phyloP scores from a whole-genome alignment of 2,888 invertebrate genomes.

The Platycheirus albimanus region DNA sequence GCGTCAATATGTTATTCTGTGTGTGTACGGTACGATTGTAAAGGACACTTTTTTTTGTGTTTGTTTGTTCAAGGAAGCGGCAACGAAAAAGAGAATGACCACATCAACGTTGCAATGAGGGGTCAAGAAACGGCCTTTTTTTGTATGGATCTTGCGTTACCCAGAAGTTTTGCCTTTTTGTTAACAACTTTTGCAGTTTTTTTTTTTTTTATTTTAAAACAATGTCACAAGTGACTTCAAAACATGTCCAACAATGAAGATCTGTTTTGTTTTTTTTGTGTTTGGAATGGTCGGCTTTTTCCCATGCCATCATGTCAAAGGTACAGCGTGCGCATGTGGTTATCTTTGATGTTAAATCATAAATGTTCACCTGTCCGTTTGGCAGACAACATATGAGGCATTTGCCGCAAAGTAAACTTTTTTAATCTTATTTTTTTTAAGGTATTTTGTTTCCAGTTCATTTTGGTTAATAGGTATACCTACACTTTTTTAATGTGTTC shows the following conservation, averaged over 20 bases:
- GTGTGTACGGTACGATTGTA: conserved; percentile 47
- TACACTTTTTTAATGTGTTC: conserved; percentile 36
- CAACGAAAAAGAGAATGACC: conserved; percentile 20
- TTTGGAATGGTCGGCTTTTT: conserved; percentile 56
- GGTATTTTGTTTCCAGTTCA: conserved; percentile 7
- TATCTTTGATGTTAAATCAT: conserved; percentile 73
- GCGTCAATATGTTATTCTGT: conserved; percentile 66
- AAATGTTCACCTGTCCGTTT: conserved; percentile 71
- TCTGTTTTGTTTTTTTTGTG: conserved; percentile 31
- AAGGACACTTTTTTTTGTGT: conserved; percentile 58
- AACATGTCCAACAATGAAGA: conserved; percentile 54
- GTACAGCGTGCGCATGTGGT: conserved; percentile 70
- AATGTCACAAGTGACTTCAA: conserved; percentile 46
- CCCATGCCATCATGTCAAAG: conserved; percentile 69
- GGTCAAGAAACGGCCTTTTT: conserved; percentile 59
- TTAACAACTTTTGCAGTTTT: conserved; percentile 17
- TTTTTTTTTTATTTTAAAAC: conserved; percentile 20
- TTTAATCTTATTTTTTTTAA: neutral
- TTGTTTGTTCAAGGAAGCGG: conserved; percentile 23
- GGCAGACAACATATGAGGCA: conserved; percentile 42
- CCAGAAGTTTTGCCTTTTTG: conserved; percentile 59
- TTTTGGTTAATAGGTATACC: conserved; percentile 33
- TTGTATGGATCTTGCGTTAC: conserved; percentile 54
- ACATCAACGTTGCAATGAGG: conserved; percentile 61
- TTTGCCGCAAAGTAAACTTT: conserved; percentile 42